A percentile compares a stretch with the other conserved stretches of the same genome.
Conservation (phyloP, 2,888 invertebrate genomes). For the Nymphalis c-album region DNA sequence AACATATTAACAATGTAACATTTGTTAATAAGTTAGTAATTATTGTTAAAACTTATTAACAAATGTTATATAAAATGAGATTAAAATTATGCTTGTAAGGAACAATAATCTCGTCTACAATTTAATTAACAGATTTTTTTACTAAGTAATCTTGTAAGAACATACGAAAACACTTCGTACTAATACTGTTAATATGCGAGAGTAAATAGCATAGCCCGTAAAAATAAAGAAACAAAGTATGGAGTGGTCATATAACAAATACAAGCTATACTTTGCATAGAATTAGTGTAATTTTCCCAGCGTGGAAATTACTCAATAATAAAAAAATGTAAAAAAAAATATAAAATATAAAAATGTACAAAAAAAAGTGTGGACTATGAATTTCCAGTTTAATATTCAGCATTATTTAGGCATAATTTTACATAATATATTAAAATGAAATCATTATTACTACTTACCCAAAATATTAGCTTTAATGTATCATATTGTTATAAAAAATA, state of each 20-base stretch:
- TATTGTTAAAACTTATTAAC: too few species aligned
- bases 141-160: too few species aligned
- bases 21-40: too few species aligned
- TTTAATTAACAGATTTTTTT: background rate
- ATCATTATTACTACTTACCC: slow-evolving; percentile 64
- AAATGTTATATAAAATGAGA: too few species aligned
- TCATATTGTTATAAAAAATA: slow-evolving; percentile 61
- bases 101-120: too few species aligned
- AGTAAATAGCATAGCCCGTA: slow-evolving; percentile 80
- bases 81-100: too few species aligned
- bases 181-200: slow-evolving; percentile 79
- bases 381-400: slow-evolving; percentile 82
- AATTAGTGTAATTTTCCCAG: slow-evolving; percentile 93
- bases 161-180: slow-evolving; percentile 51
- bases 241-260: slow-evolving; percentile 81
- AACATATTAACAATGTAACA: too few species aligned
- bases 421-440: slow-evolving; percentile 65
- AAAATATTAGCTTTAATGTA: slow-evolving; percentile 77
- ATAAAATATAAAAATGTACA: slow-evolving; percentile 53
- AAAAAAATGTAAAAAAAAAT: slow-evolving; percentile 57
- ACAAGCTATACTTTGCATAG: slow-evolving; percentile 96
- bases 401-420: slow-evolving; percentile 79
- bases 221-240: slow-evolving; percentile 78
- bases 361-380: slow-evolving; percentile 76
- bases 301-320: slow-evolving; percentile 81